Percentiles rank a stretch among this genome's conserved stretches.
These are phyloP conservation scores for Nomada fabriciana DNA, from an alignment of 2,888 invertebrate genomes.

Conservation along the genomic window DNA sequence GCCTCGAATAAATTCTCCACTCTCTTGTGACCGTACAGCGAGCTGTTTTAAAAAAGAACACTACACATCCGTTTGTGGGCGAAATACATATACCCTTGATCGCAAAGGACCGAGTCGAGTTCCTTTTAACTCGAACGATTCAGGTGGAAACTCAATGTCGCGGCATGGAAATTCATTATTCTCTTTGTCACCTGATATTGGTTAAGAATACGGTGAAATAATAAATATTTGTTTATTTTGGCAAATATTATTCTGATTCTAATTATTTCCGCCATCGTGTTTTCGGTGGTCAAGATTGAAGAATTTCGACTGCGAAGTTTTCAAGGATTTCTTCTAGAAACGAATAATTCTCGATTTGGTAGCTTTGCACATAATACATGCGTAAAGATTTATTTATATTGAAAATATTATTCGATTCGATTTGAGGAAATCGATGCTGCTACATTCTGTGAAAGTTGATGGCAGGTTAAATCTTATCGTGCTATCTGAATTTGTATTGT, in stretches of 20 bases:
- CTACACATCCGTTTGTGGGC: not conserved
- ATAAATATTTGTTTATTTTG: not conserved
- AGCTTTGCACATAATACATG: not conserved
- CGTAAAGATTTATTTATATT: too few relatives aligned
- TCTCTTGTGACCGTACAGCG: not conserved
- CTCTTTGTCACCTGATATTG: not conserved
- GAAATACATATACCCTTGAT: constrained; percentile 21
- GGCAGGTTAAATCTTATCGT: too few relatives aligned
- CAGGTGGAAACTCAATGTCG: constrained; percentile 32
- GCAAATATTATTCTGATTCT: not conserved
- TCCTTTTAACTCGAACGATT: constrained; percentile 13
- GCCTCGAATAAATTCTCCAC: constrained; percentile 33
- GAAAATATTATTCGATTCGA: not conserved
- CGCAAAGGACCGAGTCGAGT: not conserved
- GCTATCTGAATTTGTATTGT: too few relatives aligned
- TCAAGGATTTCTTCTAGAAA: too few relatives aligned
- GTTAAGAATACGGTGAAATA: too few relatives aligned
- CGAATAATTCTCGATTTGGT: too few relatives aligned
- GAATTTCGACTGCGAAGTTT: too few relatives aligned
- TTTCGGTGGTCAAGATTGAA: too few relatives aligned
- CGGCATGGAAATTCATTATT: not conserved
- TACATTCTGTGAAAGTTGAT: too few relatives aligned
- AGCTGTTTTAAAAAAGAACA: constrained; percentile 4
- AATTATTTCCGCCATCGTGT: not conserved
- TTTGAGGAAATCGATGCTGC: too few relatives aligned